Evolutionary conservation across 2,888 invertebrate species (phyloP), one percentile per base, ranked within the genome.

Genomic region (Lasioglossum villosulum): DNA sequence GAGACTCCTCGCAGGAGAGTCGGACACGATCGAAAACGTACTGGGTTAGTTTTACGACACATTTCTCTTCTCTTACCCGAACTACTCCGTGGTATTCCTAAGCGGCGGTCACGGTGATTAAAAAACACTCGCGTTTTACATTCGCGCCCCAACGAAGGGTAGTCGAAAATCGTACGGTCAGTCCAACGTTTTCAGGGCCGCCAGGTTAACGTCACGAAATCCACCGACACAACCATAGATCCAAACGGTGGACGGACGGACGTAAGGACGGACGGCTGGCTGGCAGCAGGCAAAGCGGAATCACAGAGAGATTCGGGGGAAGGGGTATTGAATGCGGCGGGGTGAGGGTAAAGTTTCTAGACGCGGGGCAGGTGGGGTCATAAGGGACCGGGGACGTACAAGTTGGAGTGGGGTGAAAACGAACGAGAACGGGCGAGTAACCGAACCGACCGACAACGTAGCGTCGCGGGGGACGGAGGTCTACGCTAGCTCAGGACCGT

Each of bases 181-280:
- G 88, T 89, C 90, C 89, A 89, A 89, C 91, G 91, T 94, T 94
- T 95, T 94, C 94, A 95, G 95, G 95, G 95, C 95, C 94, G 94
- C 93, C 94, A 93, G 95, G 95, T 95, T 94, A 95, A 95, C 95
- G 94, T 94, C 94, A 93, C 93, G 93, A 91, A 90, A 90, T 92
- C 89, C 91, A 92, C 91, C 88, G 88, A 91, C 93, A 91, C 91
- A 91, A 91, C 89, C 92, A 91, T 90, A 92, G 86, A 93, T 92
- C 92, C 88, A 90, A 93, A 92, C 91, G 92, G 88, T 91, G 93
- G 93, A 93, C 93, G 93, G 93, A 93, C 92, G 93, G 92, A 93
- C 91, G 92, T 91, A 92, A 92, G 92, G 92, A 93, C 93, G 93
- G 93, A 92, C 92, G 91, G 92, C 92, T 90, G 92, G 92, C 91